Base-by-base conservation (phyloP, 2,888 invertebrate species). In the Schizotus pectinicornis region DNA sequence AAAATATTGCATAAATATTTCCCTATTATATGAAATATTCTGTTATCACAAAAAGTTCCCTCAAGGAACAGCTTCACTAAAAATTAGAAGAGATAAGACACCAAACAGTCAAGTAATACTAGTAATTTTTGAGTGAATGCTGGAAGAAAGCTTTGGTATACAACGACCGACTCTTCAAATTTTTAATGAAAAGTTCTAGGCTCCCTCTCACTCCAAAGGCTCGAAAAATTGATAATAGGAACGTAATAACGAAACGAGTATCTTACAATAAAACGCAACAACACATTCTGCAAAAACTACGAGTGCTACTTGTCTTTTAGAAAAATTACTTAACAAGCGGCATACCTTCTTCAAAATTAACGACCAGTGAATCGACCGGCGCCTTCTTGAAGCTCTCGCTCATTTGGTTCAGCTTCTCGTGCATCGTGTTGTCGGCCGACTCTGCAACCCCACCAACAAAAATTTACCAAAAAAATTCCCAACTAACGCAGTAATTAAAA, bases 281-380 rank as follows among this genome's bases (percentile, higher is more conserved):
- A 55, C 53, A 55, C 46, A 50, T 50, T 46, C 47, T 30, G 34
- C 22, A 52, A 22, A 48, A 13, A 52, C 35, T 41, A 56, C 38
- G 14, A 56, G 51, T 33, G 32, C 48, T 58, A 58, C 41, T 52
- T 52, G 33, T 34, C 22, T 11, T 14, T 49, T 11, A 58, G 57
- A 63, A 53, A 55, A 56, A 59, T 72, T 76, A 77, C 61, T 78
- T 77, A 69, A 88, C 88, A 80, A 89, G 85, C 77, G 88, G 86
- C 89, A 89, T 89, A 88, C 89, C 89, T 88, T 90, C 90, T 83
- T 90, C 89, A 80, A 90, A 89, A 84, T 87, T 88, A 76, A 90
- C 89, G 73, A 90, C 89, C 71, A 90, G 84, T 36, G 89, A 86
- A 77, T 89, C 89, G 63, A 88, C 87, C 45, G 86, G 85, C 65